Percentiles rank a stretch among this genome's conserved stretches.
Conservation (phyloP, 2,797 vertebrate species). For the Gambelia wislizenii region DNA sequence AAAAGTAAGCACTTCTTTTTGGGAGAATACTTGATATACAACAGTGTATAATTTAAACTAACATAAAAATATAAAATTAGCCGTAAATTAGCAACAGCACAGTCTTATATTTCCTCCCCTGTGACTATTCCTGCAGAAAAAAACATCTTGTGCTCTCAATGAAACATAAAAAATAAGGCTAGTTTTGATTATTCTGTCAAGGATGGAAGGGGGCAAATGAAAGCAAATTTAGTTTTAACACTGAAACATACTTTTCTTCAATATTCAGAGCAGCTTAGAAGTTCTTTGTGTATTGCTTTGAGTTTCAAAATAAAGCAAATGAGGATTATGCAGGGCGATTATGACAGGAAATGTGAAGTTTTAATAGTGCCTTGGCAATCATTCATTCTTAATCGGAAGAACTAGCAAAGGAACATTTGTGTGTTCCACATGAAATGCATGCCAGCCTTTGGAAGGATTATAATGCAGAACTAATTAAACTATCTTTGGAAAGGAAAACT, state of each 20-base stretch:
- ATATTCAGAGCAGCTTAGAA: not conserved
- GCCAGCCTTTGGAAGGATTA: not conserved
- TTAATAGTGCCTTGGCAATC: conserved; percentile 34
- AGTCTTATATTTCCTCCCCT: conserved; percentile 3
- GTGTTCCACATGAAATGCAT: conserved; percentile 16
- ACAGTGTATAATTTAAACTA: not conserved
- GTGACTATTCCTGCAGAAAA: not conserved
- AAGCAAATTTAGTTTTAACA: not conserved
- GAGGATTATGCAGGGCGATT: conserved; percentile 47
- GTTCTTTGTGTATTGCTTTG: conserved; percentile 29
- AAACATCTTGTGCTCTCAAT: not conserved
- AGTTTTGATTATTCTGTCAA: conserved; percentile 6
- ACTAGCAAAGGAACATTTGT: conserved; percentile 26
- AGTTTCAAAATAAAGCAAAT: not conserved
- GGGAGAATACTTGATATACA: not conserved
- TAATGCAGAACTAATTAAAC: conserved; percentile 30
- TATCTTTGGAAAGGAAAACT: conserved; percentile 1
- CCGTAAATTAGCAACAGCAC: conserved; percentile 4
- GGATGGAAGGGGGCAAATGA: not conserved
- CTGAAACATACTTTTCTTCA: not conserved
- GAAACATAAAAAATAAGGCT: conserved; percentile 12
- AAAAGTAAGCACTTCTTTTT: not conserved
- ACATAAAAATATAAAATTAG: conserved; percentile 3
- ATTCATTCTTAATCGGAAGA: conserved; percentile 39
- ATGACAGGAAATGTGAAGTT: conserved; percentile 22